A percentile compares a stretch with the other conserved stretches of the same genome.
These are phyloP conservation scores for Nematostella vectensis DNA, from an alignment of 92 coral and sea anemone species.

Conservation along the genomic window DNA sequence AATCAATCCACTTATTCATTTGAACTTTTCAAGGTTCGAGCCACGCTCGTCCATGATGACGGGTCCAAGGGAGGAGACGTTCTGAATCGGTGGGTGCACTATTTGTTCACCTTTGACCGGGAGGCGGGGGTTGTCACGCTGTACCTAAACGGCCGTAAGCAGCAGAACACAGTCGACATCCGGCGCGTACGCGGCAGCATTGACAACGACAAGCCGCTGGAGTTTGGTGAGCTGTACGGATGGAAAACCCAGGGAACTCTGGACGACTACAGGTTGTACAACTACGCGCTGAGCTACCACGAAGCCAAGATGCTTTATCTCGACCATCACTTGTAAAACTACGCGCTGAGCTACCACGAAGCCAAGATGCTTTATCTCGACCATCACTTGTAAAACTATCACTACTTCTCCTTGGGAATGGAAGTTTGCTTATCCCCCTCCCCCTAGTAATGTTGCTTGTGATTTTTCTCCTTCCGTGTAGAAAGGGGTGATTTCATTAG, in stretches of 20 bases:
- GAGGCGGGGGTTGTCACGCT: constrained; percentile 20
- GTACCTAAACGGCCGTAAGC: constrained; percentile 60
- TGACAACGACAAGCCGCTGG: constrained; percentile 41
- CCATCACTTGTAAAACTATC: too few species aligned
- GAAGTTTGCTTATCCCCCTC: too few species aligned
- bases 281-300: constrained; percentile 30
- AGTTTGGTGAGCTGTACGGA: constrained; percentile 55
- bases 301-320: constrained; percentile 37
- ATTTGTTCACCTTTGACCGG: constrained; percentile 50
- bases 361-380: constrained; percentile 37
- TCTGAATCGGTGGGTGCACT: constrained; percentile 50
- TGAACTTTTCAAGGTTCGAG: constrained; percentile 4
- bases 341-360: constrained; percentile 30
- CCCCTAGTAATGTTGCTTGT: too few species aligned
- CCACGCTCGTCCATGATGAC: constrained; percentile 26
- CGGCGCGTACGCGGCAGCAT: constrained; percentile 50
- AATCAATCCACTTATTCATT: too few species aligned
- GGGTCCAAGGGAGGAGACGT: constrained; percentile 28
- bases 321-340: constrained; percentile 46
- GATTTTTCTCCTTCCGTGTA: too few species aligned
- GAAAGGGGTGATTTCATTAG: too few species aligned
- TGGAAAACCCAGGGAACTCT: constrained; percentile 73
- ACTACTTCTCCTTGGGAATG: too few species aligned
- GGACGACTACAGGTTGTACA: constrained; percentile 65
- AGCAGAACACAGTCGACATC: constrained; percentile 45